phyloP scores from a whole-genome alignment of 1,140 invertebrate genomes.

The Ditylenchus dipsaci region DNA sequence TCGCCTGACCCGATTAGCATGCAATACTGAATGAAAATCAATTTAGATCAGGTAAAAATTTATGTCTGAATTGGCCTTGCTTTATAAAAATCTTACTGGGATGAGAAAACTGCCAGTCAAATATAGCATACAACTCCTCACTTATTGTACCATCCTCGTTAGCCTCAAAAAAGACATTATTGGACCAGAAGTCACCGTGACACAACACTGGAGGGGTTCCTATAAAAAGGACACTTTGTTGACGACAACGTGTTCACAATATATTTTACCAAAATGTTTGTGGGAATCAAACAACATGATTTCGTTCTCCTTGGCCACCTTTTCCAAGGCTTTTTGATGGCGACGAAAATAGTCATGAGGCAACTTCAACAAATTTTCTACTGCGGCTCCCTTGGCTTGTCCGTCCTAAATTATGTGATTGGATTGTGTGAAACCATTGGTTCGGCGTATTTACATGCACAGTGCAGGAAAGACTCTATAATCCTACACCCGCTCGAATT shows the following conservation, averaged over 20 bases:
- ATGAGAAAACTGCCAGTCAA: constrained; percentile 12
- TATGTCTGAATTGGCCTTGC: too few relatives aligned
- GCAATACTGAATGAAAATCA: too few relatives aligned
- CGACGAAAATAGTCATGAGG: constrained; percentile 2
- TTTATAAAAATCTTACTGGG: too few relatives aligned
- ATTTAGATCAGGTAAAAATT: too few relatives aligned
- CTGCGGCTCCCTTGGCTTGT: not conserved
- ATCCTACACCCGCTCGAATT: too few relatives aligned
- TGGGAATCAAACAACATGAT: constrained; percentile 7
- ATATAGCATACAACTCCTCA: constrained; percentile 3
- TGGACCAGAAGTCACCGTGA: constrained; percentile 17
- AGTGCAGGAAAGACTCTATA: too few relatives aligned
- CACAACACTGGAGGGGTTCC: constrained; percentile 12
- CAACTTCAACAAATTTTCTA: constrained; percentile 7
- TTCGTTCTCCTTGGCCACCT: not conserved
- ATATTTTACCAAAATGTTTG: not conserved
- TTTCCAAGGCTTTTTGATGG: constrained; percentile 1
- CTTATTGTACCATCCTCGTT: constrained; percentile 2
- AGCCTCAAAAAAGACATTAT: constrained; percentile 12
- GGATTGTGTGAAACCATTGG: too few relatives aligned
- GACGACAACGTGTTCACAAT: too few relatives aligned
- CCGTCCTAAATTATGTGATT: not conserved
- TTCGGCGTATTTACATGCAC: too few relatives aligned
- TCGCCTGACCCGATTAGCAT: too few relatives aligned
- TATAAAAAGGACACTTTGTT: not conserved